A percentile compares a stretch with the other conserved stretches of the same genome.
phyloP scores from a whole-genome alignment of 2,797 vertebrate species.

The Myotis daubentonii region DNA sequence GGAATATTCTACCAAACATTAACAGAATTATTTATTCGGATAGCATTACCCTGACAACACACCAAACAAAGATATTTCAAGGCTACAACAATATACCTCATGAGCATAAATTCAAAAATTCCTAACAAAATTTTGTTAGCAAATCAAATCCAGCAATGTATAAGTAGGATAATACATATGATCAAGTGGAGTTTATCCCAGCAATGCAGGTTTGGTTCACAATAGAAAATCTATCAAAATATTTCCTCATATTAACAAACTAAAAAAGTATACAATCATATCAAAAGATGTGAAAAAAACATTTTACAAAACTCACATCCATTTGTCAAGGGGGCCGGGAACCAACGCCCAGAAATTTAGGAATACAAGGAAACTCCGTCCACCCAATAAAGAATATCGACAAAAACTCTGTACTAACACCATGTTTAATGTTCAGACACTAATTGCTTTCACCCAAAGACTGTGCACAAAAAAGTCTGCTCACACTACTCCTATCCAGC shows the following conservation, averaged over 20 bases:
- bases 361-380: neutral
- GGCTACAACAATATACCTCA: neutral
- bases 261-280: neutral
- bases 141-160: slow-evolving; percentile 15
- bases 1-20: neutral
- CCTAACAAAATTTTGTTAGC: neutral
- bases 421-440: neutral
- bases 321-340: neutral
- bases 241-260: neutral
- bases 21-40: slow-evolving; percentile 19
- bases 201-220: neutral
- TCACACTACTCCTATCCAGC: neutral
- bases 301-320: neutral
- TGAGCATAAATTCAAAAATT: neutral
- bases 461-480: neutral
- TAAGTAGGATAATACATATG: neutral
- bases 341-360: neutral
- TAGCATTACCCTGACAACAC: neutral
- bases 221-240: slow-evolving; percentile 34
- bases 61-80: neutral
- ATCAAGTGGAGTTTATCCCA: neutral
- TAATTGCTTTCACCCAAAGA: neutral
- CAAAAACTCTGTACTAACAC: neutral
- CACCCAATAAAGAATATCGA: neutral
- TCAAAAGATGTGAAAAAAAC: neutral